Evolutionary conservation across 2,888 invertebrate species (phyloP).

Genomic region (Noctua pronuba): DNA sequence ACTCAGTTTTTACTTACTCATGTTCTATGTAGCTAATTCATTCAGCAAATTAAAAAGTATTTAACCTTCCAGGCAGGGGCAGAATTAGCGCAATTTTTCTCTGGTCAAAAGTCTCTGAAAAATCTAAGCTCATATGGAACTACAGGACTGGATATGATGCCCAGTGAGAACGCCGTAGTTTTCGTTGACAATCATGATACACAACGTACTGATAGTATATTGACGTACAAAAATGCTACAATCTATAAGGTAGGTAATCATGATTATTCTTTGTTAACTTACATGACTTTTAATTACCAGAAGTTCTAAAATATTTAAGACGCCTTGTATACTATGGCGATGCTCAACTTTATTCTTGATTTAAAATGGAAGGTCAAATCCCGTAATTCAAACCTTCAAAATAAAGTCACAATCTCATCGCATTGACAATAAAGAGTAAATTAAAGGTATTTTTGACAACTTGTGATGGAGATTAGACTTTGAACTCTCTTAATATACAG

Average conservation of each 20-base stretch:
- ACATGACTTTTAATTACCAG: not conserved
- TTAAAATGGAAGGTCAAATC: not conserved
- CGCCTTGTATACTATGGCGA: not conserved
- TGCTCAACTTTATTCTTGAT: not conserved
- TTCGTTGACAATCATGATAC: conserved; percentile 98
- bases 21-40: not conserved
- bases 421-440: not conserved
- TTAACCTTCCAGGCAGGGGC: conserved; percentile 78
- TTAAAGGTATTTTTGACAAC: not conserved
- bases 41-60: not conserved
- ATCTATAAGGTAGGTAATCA: conserved; percentile 92
- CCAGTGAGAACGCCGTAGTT: conserved; percentile 91
- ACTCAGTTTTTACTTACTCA: too few species aligned
- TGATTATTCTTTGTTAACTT: not conserved
- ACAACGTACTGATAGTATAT: conserved; percentile 92
- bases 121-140: conserved; percentile 84
- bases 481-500: not conserved
- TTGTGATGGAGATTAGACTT: not conserved
- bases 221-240: conserved; percentile 93
- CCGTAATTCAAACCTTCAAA: not conserved
- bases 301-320: not conserved
- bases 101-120: conserved; percentile 90
- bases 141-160: conserved; percentile 86
- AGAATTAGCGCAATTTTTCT: conserved; percentile 90
- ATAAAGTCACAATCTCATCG: not conserved